Base-by-base conservation (phyloP, 2,888 invertebrate species). In the Meiosimyza platycephala region DNA sequence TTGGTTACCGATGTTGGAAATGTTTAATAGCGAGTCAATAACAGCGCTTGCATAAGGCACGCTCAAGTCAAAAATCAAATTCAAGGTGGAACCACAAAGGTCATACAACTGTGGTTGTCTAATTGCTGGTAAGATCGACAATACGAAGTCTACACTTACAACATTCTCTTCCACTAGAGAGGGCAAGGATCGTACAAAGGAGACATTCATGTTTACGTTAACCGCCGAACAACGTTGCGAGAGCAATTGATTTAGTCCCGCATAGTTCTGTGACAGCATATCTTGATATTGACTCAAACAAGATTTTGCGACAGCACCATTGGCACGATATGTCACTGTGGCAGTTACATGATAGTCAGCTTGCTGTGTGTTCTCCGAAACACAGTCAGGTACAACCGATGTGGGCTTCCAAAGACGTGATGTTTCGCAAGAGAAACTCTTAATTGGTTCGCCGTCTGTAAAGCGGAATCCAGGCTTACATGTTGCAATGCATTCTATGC, bases 161-260 rank as follows among this genome's bases (percentile, higher is more conserved):
- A 96, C 92, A 84, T 96, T 96, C 85, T 96, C 95, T 81, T 95
- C 95, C 1, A 95, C 83, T 15, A 96, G 88, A 68, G 90, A 90
- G n/a, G 96, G 94, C 81, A 93, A 90, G 0, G 95, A 93, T 79
- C 94, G 93, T 1, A 97, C 90, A 81, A 97, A 95, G 0, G 96
- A 93, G 0, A 98, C 97, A 82, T 96, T 97, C 90, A 97, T 96
- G 84, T 96, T 95, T 0, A 97, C 96, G 81, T 96, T 97, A 63
- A 97, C 95, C 5, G 96, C 96, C 0, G 97, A 97, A 86, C 98
- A 98, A 79, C 97, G 92, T 83, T 96, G 95, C 0, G 96, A 95
- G 15, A 98, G 89, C 75, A 96, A 90, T 72, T 90, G 91, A 81
- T 97, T 96, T 3, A 98, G 88, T 59, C 92, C 91, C 47, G 89